A percentile compares a stretch with the other conserved stretches of the same genome.
Evolutionary conservation across 2,113 vertebrate genomes (phyloP).

Genomic region (Eclectus roratus): DNA sequence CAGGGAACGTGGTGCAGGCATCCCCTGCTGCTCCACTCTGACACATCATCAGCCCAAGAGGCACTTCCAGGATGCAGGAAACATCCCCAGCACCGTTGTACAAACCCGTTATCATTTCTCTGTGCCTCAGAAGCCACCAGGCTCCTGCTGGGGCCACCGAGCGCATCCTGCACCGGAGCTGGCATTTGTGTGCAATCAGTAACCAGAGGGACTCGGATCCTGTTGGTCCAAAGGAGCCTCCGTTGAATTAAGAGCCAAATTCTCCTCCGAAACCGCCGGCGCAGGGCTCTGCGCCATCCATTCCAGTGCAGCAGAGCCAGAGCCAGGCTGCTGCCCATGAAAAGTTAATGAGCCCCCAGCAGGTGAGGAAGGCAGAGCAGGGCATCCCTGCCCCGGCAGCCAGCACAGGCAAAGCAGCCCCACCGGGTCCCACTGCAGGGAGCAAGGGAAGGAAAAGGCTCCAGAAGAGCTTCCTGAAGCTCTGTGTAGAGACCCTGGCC

Average conservation of each 20-base stretch:
- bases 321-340: background rate
- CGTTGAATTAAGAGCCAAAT: background rate
- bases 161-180: fast-evolving
- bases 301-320: background rate
- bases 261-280: background rate
- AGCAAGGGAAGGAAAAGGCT: background rate
- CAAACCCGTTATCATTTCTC: background rate
- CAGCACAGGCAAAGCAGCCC: no score
- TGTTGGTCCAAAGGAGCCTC: background rate
- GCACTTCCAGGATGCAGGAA: background rate
- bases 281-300: background rate
- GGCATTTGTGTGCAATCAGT: background rate
- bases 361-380: background rate
- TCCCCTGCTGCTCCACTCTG: fast-evolving
- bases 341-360: background rate
- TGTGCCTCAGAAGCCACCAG: background rate
- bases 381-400: background rate
- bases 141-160: background rate
- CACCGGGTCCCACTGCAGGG: background rate
- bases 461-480: background rate
- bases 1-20: fast-evolving
- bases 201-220: background rate
- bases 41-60: fast-evolving
- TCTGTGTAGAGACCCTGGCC: background rate
- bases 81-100: fast-evolving